Conservation (phyloP, 1,140 invertebrate genomes). For the Dendroctonus ponderosae region DNA sequence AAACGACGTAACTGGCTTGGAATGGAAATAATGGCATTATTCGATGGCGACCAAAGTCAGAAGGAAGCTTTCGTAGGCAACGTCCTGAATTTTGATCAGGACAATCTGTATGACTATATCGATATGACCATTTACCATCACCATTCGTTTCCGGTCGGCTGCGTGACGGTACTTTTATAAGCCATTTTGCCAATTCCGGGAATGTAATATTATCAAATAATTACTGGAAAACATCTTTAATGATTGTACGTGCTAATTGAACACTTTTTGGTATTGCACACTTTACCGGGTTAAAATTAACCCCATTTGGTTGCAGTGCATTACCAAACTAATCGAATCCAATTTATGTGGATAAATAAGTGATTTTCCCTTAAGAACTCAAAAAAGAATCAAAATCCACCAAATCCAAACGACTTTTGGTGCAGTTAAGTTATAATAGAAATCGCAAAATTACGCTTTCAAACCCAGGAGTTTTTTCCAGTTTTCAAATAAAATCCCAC, state of each 20-base stretch:
- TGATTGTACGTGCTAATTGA: background rate
- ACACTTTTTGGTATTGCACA: background rate
- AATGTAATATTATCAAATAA: background rate
- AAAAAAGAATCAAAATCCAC: too few species aligned
- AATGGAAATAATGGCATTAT: background rate
- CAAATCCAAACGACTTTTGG: too few species aligned
- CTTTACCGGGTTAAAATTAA: too few species aligned
- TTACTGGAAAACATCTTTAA: too few species aligned
- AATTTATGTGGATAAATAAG: too few species aligned
- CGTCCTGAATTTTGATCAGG: conserved; percentile 19
- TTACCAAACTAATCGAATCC: too few species aligned
- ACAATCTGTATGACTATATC: conserved; percentile 22
- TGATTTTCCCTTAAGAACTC: too few species aligned
- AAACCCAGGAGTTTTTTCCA: too few species aligned
- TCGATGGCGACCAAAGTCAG: background rate
- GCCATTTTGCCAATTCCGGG: conserved; percentile 13
- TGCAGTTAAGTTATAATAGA: too few species aligned
- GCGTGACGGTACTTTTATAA: conserved; percentile 20
- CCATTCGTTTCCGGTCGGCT: conserved; percentile 12
- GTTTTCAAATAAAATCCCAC: too few species aligned
- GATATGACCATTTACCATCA: conserved; percentile 20
- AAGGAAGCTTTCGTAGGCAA: conserved; percentile 3
- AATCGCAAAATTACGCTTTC: too few species aligned
- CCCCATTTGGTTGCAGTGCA: too few species aligned
- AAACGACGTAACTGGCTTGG: background rate